Evolutionary conservation across 2,888 invertebrate genomes (phyloP), one percentile per base, ranked within the genome.

Genomic region (Pyrrhia umbra): DNA sequence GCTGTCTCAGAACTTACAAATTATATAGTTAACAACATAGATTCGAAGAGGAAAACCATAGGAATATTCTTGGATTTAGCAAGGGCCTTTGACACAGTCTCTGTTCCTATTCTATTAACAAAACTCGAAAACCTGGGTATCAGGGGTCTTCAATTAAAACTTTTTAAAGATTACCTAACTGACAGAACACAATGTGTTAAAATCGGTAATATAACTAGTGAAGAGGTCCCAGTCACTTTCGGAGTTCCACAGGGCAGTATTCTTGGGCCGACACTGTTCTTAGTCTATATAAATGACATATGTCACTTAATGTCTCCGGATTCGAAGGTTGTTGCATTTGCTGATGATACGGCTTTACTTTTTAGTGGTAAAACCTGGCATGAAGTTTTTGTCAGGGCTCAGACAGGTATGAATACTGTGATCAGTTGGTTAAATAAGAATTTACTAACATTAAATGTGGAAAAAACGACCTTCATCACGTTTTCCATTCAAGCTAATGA

Each of bases 321-420:
- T 52, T 40, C 42, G 23, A 52, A 52, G 16, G 18, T 52, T 42
- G 40, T 52, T 42, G 27, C 62, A n/a, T 63, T 50, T 37, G 63
- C 64, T 15, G 62, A 62, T 37, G 62, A 62, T 46, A 61, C 61
- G 16, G 61, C 61, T 1, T 21, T 61, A 6, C 25, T 61, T 10
- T 54, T 61, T 27, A 61, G 21, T 23, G 52, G 40, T 18, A 15
- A 34, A 13, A 21, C 39, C 30, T 61, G 61, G 47, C 6, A 23
- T 16, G 40, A 47, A 21, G 43, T 34, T 4, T 52, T 43, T n/a
- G 16, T 30, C 5, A 10, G 6, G 1, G 59, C 59, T 23, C 45
- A 45, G n/a, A 2, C 2, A 18, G 47, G 30, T 10, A 40, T 40
- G 40, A 40, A 51, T 16, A 2, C 30, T n/a, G 27, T 61, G 15